Evolutionary conservation across 2,888 invertebrate species (phyloP).

Genomic region (Dermolepida albohirtum): DNA sequence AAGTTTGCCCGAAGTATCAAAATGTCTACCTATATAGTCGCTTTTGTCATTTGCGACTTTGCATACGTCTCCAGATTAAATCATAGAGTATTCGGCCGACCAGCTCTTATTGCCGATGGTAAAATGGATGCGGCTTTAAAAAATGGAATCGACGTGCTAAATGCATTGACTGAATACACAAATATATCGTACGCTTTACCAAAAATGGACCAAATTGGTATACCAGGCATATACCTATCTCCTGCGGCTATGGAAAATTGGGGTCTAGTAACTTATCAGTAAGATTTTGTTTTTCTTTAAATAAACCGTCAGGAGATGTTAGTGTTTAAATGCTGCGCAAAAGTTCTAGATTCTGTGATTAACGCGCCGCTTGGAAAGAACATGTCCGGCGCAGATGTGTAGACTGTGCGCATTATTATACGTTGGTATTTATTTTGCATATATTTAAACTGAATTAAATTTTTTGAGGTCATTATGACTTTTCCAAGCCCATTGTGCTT

Average conservation of each 20-base stretch:
- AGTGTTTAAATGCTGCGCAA: no score
- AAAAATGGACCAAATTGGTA: conserved; percentile 83
- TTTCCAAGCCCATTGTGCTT: no score
- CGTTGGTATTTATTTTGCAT: no score
- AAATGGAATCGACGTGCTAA: conserved; percentile 64
- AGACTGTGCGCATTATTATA: no score
- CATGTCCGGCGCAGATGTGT: no score
- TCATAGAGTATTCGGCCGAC: conserved; percentile 21
- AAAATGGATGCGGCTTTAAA: conserved; percentile 63
- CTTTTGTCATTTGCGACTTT: conserved; percentile 83
- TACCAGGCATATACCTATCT: conserved; percentile 78
- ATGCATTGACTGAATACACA: conserved; percentile 70
- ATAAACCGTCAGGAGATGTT: no score
- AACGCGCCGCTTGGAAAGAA: no score
- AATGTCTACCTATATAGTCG: conserved; percentile 87
- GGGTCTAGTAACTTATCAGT: conserved; percentile 87
- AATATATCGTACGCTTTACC: conserved; percentile 65
- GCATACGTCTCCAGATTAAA: conserved; percentile 47
- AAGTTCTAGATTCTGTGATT: no score
- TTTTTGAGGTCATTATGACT: no score
- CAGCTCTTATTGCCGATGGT: conserved; percentile 52
- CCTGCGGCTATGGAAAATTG: conserved; percentile 95
- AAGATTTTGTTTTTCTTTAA: no score
- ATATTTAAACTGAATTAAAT: no score
- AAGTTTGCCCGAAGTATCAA: conserved; percentile 57